phyloP scores from a whole-genome alignment of 2,797 vertebrate species.

The Phrynocephalus forsythii region DNA sequence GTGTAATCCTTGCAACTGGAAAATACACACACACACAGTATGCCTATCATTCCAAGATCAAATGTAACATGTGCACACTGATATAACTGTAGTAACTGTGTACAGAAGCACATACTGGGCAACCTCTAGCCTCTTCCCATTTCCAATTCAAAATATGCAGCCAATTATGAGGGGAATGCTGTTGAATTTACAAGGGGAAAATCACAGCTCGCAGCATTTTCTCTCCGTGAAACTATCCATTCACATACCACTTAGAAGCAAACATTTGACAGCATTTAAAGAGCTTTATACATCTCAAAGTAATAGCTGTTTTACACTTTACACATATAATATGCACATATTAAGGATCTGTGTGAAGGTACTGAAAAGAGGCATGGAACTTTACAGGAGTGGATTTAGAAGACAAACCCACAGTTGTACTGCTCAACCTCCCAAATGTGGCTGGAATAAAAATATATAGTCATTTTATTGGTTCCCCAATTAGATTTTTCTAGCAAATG shows the following conservation, averaged over 20 bases:
- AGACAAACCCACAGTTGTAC: neutral
- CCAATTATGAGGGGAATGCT: neutral
- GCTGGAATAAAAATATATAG: no score
- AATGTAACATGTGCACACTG: neutral
- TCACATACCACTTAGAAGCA: neutral
- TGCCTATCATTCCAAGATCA: neutral
- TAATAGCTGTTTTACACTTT: neutral
- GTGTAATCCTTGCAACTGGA: neutral
- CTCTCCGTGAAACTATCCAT: neutral
- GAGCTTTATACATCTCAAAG: neutral
- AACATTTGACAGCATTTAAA: neutral
- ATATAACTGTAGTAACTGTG: neutral
- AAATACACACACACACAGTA: neutral
- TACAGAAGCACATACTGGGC: neutral
- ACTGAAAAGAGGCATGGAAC: no score
- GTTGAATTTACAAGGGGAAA: neutral
- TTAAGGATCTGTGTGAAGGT: neutral
- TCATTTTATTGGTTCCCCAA: neutral
- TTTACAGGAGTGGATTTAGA: neutral
- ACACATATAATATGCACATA: neutral
- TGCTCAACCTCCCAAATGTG: no score
- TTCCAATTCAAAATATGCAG: constrained; percentile 5
- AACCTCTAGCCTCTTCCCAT: neutral
- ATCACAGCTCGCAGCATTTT: neutral
- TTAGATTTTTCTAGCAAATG: neutral